Conservation (phyloP, 2,888 invertebrate genomes). For the Oxyscelio sp. region DNA sequence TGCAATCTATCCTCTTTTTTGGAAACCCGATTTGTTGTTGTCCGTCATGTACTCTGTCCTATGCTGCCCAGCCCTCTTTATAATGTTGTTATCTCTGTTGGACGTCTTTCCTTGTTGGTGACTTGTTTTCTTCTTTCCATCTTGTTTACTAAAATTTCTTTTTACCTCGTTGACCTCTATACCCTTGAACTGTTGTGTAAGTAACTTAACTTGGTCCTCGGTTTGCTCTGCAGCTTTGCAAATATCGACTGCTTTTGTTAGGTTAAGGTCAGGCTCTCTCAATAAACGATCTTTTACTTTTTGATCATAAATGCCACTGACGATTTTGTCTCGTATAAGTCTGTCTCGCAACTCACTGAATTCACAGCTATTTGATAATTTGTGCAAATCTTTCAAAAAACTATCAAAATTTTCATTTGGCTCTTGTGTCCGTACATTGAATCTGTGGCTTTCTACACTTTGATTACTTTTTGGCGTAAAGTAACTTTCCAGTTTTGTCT, state of each 20-base stretch:
- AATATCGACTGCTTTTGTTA: conserved; percentile 47
- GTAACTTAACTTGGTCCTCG: conserved; percentile 2
- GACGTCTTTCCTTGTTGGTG: no score
- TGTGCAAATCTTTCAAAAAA: conserved; percentile 60
- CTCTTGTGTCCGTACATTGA: conserved; percentile 23
- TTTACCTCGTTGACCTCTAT: neutral
- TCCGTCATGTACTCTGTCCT: no score
- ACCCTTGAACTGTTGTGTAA: neutral
- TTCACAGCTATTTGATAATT: conserved; percentile 55
- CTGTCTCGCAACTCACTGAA: conserved; percentile 63
- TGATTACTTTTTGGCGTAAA: conserved; percentile 16
- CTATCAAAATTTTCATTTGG: conserved; percentile 61
- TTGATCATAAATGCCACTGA: conserved; percentile 62
- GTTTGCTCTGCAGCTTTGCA: conserved; percentile 63
- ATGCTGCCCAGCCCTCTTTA: no score
- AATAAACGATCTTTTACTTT: conserved; percentile 53
- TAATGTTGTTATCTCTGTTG: no score
- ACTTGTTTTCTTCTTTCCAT: no score
- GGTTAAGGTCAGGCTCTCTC: conserved; percentile 52
- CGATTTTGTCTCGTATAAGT: conserved; percentile 66
- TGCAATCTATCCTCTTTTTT: no score
- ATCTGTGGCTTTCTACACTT: conserved; percentile 69
- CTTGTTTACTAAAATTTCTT: no score
- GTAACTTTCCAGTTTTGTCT: conserved; percentile 7
- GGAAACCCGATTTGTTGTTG: no score